Conservation (phyloP, 2,888 invertebrate genomes). For the Lagria hirta region DNA sequence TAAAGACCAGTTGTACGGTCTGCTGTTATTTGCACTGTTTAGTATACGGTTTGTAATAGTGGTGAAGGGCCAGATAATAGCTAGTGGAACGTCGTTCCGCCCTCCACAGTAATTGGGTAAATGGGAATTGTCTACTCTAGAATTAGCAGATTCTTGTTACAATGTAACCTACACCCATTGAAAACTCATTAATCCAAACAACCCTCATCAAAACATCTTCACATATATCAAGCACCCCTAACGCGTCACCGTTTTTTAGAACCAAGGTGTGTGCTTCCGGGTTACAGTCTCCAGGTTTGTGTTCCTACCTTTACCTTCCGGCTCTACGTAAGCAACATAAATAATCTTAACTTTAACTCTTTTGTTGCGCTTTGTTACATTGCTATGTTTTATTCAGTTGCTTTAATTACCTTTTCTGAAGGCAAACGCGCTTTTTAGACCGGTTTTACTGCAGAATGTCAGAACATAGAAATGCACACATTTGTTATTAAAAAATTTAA, state of each 20-base stretch:
- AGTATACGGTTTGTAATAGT: constrained; percentile 45
- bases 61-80: constrained; percentile 50
- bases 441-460: no score
- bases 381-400: constrained; percentile 39
- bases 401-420: no score
- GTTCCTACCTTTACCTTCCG: constrained; percentile 37
- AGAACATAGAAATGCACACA: no score
- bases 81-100: constrained; percentile 43
- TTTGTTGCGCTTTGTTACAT: constrained; percentile 40
- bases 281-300: no score
- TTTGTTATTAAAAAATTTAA: no score
- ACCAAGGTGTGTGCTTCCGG: constrained; percentile 15
- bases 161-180: constrained; percentile 14
- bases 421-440: no score
- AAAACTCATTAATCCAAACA: constrained; percentile 12
- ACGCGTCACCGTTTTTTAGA: no score
- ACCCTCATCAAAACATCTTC: no score
- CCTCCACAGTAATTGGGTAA: constrained; percentile 49
- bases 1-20: no score
- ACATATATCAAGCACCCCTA: no score
- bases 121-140: constrained; percentile 45
- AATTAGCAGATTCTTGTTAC: constrained; percentile 43
- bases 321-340: constrained; percentile 41
- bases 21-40: no score
- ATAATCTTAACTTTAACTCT: constrained; percentile 41